Conservation (phyloP, 2,113 vertebrate species). For the Chlorocebus sabaeus region DNA sequence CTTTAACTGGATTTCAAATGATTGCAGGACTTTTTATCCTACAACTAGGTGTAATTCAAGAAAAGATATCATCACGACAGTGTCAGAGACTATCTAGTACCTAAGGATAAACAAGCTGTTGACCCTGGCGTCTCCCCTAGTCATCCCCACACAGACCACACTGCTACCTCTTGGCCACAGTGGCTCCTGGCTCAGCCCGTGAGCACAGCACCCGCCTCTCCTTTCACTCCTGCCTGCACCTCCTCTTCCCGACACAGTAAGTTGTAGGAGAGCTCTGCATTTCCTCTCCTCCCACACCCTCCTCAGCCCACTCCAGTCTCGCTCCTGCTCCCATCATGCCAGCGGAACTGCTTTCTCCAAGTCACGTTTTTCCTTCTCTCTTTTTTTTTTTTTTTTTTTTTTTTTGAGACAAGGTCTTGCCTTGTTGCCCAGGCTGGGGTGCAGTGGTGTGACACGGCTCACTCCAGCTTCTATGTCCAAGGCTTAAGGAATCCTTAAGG, state of each 20-base stretch:
- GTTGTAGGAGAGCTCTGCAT: not conserved
- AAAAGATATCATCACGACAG: not conserved
- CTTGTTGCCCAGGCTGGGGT: no score
- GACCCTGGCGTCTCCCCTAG: not conserved
- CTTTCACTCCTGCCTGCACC: not conserved
- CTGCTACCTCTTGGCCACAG: not conserved
- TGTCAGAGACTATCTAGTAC: not conserved
- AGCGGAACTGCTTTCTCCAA: not conserved
- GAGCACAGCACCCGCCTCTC: fast-evolving
- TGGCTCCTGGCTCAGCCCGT: not conserved
- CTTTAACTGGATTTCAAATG: not conserved
- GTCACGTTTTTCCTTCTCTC: no score
- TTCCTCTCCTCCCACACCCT: not conserved
- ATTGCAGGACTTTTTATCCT: not conserved
- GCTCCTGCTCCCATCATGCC: fast-evolving
- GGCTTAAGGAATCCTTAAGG: no score
- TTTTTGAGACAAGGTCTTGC: no score
- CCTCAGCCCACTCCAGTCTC: not conserved
- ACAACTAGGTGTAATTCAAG: not conserved
- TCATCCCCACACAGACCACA: fast-evolving
- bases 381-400: no score
- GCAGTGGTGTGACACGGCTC: no score
- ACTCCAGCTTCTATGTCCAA: no score
- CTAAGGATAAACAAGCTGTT: not conserved
- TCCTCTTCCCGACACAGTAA: not conserved